Conservation (phyloP, 2,113 vertebrate genomes). For the Delphinus delphis region DNA sequence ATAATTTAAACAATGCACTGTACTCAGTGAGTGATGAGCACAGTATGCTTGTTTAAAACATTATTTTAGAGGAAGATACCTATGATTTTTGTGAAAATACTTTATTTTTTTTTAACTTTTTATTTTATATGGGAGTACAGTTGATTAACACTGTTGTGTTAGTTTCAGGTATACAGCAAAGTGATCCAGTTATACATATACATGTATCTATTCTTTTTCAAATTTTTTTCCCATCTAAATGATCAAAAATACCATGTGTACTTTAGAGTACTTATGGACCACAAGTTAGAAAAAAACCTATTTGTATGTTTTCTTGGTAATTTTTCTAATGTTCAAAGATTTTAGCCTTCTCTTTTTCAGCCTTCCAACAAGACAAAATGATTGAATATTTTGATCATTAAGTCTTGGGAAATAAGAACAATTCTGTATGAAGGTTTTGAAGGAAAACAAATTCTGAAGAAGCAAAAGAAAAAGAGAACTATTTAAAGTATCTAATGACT, state of each 20-base stretch:
- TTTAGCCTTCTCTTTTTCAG: not conserved
- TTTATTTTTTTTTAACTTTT: not conserved
- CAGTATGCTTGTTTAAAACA: not conserved
- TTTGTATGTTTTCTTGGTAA: not conserved
- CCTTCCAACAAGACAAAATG: not conserved
- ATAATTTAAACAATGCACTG: not conserved
- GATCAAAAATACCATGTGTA: not conserved
- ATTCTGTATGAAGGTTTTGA: not conserved
- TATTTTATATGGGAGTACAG: too few relatives aligned
- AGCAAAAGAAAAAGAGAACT: not conserved
- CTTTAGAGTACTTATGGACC: not conserved
- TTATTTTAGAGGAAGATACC: not conserved
- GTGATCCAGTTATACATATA: too few relatives aligned
- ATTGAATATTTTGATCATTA: not conserved
- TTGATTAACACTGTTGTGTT: too few relatives aligned
- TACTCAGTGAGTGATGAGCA: not conserved
- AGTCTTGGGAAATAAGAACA: not conserved
- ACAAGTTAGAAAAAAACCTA: not conserved
- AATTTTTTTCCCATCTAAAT: not conserved
- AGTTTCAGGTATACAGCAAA: too few relatives aligned
- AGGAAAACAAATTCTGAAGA: conserved; percentile 42
- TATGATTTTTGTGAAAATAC: not conserved
- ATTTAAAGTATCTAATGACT: not conserved
- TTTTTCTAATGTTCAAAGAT: conserved; percentile 39
- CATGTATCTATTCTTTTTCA: too few relatives aligned